Evolutionary conservation across 2,888 invertebrate genomes (phyloP), one percentile per base, ranked within the genome.

Genomic region (Steinernema hermaphroditum): DNA sequence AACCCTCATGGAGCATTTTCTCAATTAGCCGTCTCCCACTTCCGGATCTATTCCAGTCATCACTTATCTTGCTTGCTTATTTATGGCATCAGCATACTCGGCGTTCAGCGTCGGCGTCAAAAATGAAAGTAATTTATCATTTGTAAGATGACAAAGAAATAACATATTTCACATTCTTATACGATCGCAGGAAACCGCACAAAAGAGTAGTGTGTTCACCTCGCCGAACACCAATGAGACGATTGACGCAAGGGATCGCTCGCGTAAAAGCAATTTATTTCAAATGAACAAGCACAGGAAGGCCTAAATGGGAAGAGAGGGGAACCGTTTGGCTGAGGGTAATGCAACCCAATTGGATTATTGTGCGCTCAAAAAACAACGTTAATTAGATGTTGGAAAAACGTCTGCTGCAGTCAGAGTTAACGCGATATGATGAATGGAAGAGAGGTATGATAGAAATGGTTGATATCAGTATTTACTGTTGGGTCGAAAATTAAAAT

Each of bases 271-370:
- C 32, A 62, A 62, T 62, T 19, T 62, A 62, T 62, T 62, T 62
- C 29, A 32, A 62, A 62, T 29, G 62, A 62, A 34, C 62, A 62
- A 62, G 62, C 32, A 62, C 62, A 16, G 62, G 62, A 62, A 32
- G 16, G 27, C 16, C 62, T 19, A 46, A 37, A 46, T 6, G 2
- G 32, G 62, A 62, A 16, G 16, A 34, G 54, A 54, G 27, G 54
- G 27, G 16, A 62, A 62, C 62, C 62, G 62, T 62, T 46, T 32
- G 6, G 62, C 16, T 14, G 8, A 29, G 62, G 37, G 6, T n/a
- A 62, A 32, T 19, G 46, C 46, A 46, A 46, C 9, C 46, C 46
- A 46, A 62, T 62, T 62, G 6, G 62, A 62, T 62, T 62, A 62
- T 32, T 62, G 62, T 32, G 29, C 34, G 27, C 2, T 16, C 19